phyloP scores from a whole-genome alignment of 1,140 invertebrate species.

The Magallana angulata region DNA sequence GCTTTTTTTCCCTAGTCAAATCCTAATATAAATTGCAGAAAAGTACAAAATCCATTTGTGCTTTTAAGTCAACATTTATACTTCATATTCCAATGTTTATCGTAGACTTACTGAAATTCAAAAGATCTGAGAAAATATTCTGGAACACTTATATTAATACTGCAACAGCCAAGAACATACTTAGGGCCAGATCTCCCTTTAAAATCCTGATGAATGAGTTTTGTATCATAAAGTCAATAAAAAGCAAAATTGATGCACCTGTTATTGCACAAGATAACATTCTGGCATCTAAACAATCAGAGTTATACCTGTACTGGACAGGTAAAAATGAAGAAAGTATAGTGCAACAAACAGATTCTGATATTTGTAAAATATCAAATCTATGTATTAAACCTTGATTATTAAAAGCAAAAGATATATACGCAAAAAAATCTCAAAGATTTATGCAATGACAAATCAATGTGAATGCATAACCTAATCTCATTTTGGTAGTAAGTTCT shows the following conservation, averaged over 20 bases:
- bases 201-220: constrained; percentile 25
- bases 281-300: neutral
- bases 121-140: constrained; percentile 26
- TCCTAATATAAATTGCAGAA: neutral
- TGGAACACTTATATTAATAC: neutral
- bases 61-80: constrained; percentile 25
- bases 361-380: too few species aligned
- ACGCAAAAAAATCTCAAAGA: too few species aligned
- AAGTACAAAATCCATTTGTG: constrained; percentile 7
- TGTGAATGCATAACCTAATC: too few species aligned
- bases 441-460: too few species aligned
- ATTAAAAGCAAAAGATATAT: too few species aligned
- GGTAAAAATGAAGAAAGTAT: neutral
- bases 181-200: constrained; percentile 10
- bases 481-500: neutral
- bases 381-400: too few species aligned
- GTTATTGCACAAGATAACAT: constrained; percentile 17
- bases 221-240: constrained; percentile 28
- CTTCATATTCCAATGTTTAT: neutral
- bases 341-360: too few species aligned
- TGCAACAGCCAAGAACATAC: constrained; percentile 13
- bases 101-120: constrained; percentile 33
- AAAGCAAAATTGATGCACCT: constrained; percentile 13
- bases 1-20: neutral
- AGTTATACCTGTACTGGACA: neutral